Conservation (phyloP, 2,888 invertebrate genomes). For the Troides aeacus region DNA sequence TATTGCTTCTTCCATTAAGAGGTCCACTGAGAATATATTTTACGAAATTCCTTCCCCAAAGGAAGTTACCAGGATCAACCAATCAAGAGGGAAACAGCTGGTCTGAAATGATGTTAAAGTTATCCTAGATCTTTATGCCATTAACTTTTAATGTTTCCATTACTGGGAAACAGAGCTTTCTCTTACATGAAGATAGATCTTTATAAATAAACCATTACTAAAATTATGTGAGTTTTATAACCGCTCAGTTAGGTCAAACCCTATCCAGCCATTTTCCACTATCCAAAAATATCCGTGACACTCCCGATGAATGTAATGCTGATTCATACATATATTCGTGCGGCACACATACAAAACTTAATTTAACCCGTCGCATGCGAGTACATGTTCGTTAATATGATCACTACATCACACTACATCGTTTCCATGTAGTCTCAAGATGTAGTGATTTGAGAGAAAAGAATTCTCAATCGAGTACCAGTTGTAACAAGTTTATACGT, state of each 20-base stretch:
- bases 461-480: background rate
- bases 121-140: too few species aligned
- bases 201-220: background rate
- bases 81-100: too few species aligned
- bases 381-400: background rate
- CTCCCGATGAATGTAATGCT: conserved; percentile 22
- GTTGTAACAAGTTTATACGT: conserved; percentile 1
- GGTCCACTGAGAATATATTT: too few species aligned
- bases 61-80: too few species aligned
- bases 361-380: conserved; percentile 26
- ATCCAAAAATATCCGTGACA: conserved; percentile 38
- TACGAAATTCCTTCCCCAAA: too few species aligned
- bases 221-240: background rate
- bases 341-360: conserved; percentile 25
- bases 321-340: conserved; percentile 29
- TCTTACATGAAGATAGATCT: too few species aligned
- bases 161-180: too few species aligned
- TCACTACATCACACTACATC: background rate
- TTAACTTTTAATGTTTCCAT: too few species aligned
- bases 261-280: conserved; percentile 12
- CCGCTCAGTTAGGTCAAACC: conserved; percentile 4
- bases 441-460: conserved; percentile 19
- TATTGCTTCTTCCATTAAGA: too few species aligned
- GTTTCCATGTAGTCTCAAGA: too few species aligned
- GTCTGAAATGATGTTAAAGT: too few species aligned